phyloP scores from a whole-genome alignment of 64 coral and sea anemone genomes.

The Platygyra sinensis region DNA sequence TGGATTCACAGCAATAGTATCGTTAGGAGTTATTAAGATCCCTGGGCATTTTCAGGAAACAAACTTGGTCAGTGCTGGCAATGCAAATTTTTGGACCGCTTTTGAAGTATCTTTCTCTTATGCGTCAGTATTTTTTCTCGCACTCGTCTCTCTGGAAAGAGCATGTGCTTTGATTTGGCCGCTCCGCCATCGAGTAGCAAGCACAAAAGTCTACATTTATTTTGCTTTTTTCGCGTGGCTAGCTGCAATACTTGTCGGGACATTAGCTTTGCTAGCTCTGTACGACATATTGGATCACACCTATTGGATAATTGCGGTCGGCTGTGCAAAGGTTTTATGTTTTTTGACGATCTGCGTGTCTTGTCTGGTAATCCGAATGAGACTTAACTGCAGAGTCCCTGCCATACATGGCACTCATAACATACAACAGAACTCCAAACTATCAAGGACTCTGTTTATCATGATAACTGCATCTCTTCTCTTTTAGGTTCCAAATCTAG shows the following conservation, averaged over 20 bases:
- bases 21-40: no score
- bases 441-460: slow-evolving; percentile 17
- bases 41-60: background rate
- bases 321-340: no score
- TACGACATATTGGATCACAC: background rate
- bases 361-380: background rate
- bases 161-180: background rate
- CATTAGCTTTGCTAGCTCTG: background rate
- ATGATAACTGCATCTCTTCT: no score
- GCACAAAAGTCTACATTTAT: background rate
- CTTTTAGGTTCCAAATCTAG: background rate
- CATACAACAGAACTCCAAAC: background rate
- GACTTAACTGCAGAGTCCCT: background rate
- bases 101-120: no score
- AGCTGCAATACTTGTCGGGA: background rate
- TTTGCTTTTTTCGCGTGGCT: background rate
- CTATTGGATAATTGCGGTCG: background rate
- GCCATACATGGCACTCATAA: background rate
- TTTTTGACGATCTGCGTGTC: background rate
- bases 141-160: background rate
- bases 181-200: background rate
- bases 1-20: background rate
- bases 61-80: background rate
- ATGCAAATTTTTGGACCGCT: background rate
- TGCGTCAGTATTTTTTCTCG: background rate